Conservation (phyloP, 1,140 invertebrate species). For the Drosophila lacteicornis region DNA sequence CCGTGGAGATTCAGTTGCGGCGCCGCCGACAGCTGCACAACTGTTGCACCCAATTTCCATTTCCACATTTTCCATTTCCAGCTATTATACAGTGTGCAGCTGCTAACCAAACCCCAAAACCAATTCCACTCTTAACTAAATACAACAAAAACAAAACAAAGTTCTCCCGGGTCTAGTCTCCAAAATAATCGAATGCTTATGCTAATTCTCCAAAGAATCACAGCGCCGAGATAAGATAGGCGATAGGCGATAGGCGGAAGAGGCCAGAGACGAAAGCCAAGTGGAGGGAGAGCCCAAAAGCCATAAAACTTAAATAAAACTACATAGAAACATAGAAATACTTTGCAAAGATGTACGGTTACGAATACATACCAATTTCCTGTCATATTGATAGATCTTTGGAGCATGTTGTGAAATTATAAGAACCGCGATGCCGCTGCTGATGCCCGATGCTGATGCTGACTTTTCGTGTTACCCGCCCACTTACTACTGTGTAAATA, state of each 20-base stretch:
- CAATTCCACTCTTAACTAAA: neutral
- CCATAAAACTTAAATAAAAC: constrained; percentile 7
- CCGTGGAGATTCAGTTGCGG: constrained; percentile 20
- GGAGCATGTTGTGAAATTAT: constrained; percentile 11
- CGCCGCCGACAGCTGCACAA: constrained; percentile 20
- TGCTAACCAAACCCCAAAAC: constrained; percentile 4
- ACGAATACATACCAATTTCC: constrained; percentile 7
- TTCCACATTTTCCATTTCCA: constrained; percentile 20
- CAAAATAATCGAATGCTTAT: constrained; percentile 16
- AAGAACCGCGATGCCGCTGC: neutral
- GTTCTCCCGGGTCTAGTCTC: constrained; percentile 2
- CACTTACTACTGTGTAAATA: constrained; percentile 21
- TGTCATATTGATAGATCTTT: neutral
- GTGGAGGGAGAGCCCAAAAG: neutral
- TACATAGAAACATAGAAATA: neutral
- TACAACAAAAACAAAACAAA: neutral
- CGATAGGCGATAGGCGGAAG: neutral
- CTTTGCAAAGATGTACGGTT: too few relatives aligned
- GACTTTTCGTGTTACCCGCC: constrained; percentile 8
- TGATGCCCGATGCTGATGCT: neutral
- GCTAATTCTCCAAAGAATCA: constrained; percentile 16
- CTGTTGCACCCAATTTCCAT: constrained; percentile 24
- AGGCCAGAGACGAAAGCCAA: too few relatives aligned
- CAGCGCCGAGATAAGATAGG: constrained; percentile 6
- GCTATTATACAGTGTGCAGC: neutral